These are phyloP conservation scores for Meles meles DNA, from an alignment of 2,113 vertebrate species.

Conservation along the genomic window DNA sequence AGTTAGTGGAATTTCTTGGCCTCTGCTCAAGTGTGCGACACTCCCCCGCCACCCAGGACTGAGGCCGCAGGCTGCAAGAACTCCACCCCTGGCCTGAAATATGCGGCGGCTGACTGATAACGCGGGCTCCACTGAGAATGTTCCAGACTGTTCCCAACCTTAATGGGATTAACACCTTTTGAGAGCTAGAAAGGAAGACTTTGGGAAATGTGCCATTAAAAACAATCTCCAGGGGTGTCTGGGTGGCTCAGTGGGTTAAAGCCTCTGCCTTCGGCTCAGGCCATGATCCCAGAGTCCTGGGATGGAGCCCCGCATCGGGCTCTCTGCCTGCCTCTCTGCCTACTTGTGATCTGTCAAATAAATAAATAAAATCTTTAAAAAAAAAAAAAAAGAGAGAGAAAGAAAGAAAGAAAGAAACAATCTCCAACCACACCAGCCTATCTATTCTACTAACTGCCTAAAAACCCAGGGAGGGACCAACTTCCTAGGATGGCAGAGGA, in stretches of 20 bases:
- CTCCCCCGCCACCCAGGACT: background rate
- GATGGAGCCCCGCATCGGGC: too few relatives aligned
- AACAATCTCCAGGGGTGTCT: background rate
- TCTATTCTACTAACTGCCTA: background rate
- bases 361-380: too few relatives aligned
- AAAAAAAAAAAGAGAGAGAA: too few relatives aligned
- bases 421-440: background rate
- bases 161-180: background rate
- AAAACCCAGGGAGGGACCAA: background rate
- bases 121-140: background rate
- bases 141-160: background rate
- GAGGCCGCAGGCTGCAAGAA: background rate
- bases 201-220: background rate
- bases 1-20: background rate
- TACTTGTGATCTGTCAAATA: too few relatives aligned
- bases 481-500: background rate
- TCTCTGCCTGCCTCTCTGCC: too few relatives aligned
- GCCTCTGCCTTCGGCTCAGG: too few relatives aligned
- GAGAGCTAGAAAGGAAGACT: background rate
- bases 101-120: slow-evolving; percentile 70
- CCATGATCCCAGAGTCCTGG: too few relatives aligned
- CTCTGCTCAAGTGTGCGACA: background rate
- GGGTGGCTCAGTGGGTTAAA: too few relatives aligned
- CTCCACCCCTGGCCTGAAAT: slow-evolving; percentile 34
- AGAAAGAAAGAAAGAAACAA: too few relatives aligned